These are phyloP conservation scores for Orchesella cincta DNA, from an alignment of 1,140 invertebrate genomes.

Conservation along the genomic window DNA sequence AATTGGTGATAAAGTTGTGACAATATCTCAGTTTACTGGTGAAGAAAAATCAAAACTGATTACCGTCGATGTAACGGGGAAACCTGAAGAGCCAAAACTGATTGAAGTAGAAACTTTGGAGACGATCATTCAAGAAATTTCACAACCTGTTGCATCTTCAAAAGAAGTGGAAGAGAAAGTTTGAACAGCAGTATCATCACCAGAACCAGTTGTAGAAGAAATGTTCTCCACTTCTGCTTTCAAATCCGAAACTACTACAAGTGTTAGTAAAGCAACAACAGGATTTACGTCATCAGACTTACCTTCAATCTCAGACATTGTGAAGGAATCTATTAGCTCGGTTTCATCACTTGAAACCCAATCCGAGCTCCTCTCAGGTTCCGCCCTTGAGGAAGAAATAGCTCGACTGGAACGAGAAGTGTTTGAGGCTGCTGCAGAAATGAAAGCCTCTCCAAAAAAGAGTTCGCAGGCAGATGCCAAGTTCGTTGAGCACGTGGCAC, in stretches of 20 bases:
- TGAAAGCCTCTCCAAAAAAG: constrained; percentile 1
- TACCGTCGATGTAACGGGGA: not conserved
- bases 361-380: not conserved
- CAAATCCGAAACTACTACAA: no score
- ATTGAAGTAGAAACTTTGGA: not conserved
- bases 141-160: not conserved
- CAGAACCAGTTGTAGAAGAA: not conserved
- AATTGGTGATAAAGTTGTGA: constrained; percentile 20
- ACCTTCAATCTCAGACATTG: not conserved
- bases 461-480: not conserved
- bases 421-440: constrained; percentile 19
- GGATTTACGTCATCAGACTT: not conserved
- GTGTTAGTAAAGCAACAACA: not conserved
- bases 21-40: constrained; percentile 7
- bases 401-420: constrained; percentile 35
- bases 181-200: not conserved
- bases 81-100: not conserved
- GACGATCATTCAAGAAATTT: not conserved
- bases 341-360: constrained; percentile 2
- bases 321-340: not conserved
- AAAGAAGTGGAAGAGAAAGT: not conserved
- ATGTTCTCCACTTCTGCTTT: not conserved
- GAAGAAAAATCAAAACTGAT: constrained; percentile 14
- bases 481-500: constrained; percentile 3
- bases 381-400: constrained; percentile 33